phyloP scores from a whole-genome alignment of 2,113 vertebrate genomes.

The Gnathonemus echidnorhynchus region DNA sequence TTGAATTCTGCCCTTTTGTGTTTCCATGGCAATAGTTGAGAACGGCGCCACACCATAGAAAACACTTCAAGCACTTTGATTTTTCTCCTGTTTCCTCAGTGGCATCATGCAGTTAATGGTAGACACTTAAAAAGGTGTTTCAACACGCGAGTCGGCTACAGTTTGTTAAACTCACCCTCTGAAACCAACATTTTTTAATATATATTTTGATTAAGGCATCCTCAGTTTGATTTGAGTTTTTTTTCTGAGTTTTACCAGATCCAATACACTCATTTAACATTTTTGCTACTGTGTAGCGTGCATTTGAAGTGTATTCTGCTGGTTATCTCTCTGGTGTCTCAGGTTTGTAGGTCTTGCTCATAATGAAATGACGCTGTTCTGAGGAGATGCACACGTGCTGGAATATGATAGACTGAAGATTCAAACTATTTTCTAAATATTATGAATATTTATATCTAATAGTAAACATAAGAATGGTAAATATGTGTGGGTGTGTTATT shows the following conservation, averaged over 20 bases:
- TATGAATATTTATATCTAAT: constrained; percentile 76
- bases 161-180: constrained; percentile 40
- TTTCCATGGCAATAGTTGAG: background rate
- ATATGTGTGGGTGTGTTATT: constrained; percentile 46
- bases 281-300: constrained; percentile 96
- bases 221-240: constrained; percentile 49
- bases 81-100: constrained; percentile 39
- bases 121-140: constrained; percentile 52
- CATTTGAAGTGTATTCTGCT: constrained; percentile 64
- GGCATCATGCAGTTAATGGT: constrained; percentile 57
- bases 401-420: constrained; percentile 57
- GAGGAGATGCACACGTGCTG: constrained; percentile 56
- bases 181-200: constrained; percentile 44
- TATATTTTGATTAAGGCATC: constrained; percentile 52
- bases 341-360: constrained; percentile 68
- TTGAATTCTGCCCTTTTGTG: background rate
- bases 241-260: constrained; percentile 42
- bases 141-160: constrained; percentile 38
- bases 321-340: constrained; percentile 63
- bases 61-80: constrained; percentile 38
- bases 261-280: constrained; percentile 40
- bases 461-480: constrained; percentile 61
- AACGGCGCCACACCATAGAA: constrained; percentile 21
- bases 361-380: constrained; percentile 72
- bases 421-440: constrained; percentile 84